Conservation (phyloP, 2,113 vertebrate species). For the Albula goreensis region DNA sequence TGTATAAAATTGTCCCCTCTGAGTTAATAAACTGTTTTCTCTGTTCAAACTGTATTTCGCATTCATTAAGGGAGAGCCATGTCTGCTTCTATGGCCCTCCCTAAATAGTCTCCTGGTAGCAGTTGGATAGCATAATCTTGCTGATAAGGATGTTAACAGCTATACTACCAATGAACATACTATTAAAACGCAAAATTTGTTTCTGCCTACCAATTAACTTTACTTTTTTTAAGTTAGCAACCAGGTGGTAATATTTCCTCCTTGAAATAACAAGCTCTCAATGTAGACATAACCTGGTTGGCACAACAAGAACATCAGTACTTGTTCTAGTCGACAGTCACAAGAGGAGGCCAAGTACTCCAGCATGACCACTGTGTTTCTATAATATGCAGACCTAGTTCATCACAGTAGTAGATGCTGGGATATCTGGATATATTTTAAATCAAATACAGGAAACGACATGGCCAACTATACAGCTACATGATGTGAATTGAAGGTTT, state of each 20-base stretch:
- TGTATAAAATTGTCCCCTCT: not conserved
- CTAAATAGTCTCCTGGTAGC: not conserved
- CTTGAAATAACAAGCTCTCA: too few relatives aligned
- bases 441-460: not conserved
- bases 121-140: not conserved
- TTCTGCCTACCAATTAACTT: not conserved
- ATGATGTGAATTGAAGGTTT: not conserved
- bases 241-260: too few relatives aligned
- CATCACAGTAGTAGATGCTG: not conserved
- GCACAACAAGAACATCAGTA: too few relatives aligned
- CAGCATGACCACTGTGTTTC: too few relatives aligned
- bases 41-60: not conserved
- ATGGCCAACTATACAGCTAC: not conserved
- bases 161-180: not conserved
- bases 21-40: not conserved
- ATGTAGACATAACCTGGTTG: too few relatives aligned
- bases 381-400: too few relatives aligned
- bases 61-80: not conserved
- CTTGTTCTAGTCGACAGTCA: too few relatives aligned
- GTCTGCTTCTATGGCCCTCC: not conserved
- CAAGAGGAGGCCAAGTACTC: too few relatives aligned
- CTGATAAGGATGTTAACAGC: not conserved
- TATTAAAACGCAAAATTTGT: not conserved
- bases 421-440: not conserved
- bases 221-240: not conserved